phyloP scores from a whole-genome alignment of 2,113 vertebrate genomes.

The Eublepharis macularius region DNA sequence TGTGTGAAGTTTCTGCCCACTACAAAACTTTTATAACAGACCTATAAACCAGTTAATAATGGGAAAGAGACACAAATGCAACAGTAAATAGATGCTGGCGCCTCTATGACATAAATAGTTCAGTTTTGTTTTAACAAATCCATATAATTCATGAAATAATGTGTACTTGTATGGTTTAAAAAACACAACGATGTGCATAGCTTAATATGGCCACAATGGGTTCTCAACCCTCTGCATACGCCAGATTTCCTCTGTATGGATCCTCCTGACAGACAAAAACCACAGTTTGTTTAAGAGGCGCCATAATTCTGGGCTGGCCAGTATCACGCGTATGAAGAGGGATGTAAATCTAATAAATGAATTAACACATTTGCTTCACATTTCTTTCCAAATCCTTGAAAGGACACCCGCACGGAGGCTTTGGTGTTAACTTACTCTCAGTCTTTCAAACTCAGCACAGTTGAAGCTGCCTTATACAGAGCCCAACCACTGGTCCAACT shows the following conservation, averaged over 20 bases:
- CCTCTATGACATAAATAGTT: conserved; percentile 49
- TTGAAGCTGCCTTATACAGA: too few species aligned
- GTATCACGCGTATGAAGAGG: too few species aligned
- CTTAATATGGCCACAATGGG: not conserved
- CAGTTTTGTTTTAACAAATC: conserved; percentile 44
- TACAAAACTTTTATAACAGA: conserved; percentile 34
- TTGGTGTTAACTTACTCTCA: too few species aligned
- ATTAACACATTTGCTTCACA: too few species aligned
- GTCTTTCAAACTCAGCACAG: too few species aligned
- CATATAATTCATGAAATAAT: not conserved
- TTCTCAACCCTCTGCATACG: not conserved
- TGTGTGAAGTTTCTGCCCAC: conserved; percentile 35
- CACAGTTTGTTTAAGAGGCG: too few species aligned
- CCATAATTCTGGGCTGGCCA: too few species aligned
- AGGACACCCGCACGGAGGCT: too few species aligned
- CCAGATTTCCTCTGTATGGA: not conserved
- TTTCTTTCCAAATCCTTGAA: too few species aligned
- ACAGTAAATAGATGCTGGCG: conserved; percentile 39
- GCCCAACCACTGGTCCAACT: too few species aligned
- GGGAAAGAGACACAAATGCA: conserved; percentile 49
- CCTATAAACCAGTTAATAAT: conserved; percentile 53
- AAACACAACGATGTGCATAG: not conserved
- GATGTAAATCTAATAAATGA: too few species aligned
- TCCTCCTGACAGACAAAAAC: not conserved
- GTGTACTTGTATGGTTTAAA: not conserved